Base-by-base conservation (phyloP, 2,797 vertebrate species). In the Clangula hyemalis region DNA sequence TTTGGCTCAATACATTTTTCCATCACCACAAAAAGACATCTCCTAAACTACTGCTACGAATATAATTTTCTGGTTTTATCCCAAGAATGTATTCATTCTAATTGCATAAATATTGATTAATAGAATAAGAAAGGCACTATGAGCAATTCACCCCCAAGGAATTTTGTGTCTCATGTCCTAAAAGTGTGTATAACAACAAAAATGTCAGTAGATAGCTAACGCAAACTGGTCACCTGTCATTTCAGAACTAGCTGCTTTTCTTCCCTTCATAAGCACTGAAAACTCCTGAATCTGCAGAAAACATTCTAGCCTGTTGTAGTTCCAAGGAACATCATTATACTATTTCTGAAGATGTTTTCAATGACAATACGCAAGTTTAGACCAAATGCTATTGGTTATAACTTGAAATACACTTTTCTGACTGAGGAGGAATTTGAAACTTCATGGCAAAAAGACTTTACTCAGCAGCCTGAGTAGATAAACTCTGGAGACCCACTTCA, bases 1-100 rank as follows among this genome's bases (percentile, higher is more conserved):
- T 96, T 94, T 83, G 56, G 91, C 94, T 84, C 89, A 89, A 87
- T 89, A 87, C 77, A 90, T 84, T 92, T 90, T 97, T 95, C 85
- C 75, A 82, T 87, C 62, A 57, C 78, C 70, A 56, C 27, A 68
- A 89, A 89, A 68, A 43, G 15, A 16, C 70, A 71, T 57, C 10
- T n/a, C 6, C 25, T 11, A 13, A 73, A 75, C 65, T 66, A 60
- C 34, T 66, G n/a, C 17, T 20, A 60, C 70, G 81, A 61, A 80
- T 72, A 38, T 10, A 38, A 54, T 53, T 54, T 30, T 56, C 76
- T 56, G 30, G 65, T 75, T 61, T 41, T 39, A 78, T n/a, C 65
- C 78, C 69, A 36, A 70, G 73, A 87, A 58, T 17, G 1, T 4
- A 6, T 45, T 79, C 79, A 61, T 49, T 68, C 45, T 72, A 65